Evolutionary conservation across 2,113 vertebrate genomes (phyloP).

Genomic region (Danio rerio): DNA sequence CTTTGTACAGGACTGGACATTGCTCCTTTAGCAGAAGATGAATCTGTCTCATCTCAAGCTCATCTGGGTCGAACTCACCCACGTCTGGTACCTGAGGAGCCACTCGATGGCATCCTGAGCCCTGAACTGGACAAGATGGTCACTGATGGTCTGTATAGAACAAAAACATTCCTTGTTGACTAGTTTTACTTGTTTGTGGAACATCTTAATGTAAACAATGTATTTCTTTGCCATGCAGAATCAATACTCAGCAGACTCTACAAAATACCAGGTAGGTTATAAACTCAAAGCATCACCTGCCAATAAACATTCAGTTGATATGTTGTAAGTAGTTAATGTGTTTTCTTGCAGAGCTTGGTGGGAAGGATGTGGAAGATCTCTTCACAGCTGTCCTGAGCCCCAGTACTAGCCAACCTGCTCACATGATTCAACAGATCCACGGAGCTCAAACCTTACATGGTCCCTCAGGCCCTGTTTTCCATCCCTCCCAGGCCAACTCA

Average conservation of each 20-base stretch:
- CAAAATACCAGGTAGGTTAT: constrained; percentile 94
- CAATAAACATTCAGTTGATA: not conserved
- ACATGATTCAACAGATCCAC: constrained; percentile 80
- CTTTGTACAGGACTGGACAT: constrained; percentile 82
- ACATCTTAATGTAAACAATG: constrained; percentile 25
- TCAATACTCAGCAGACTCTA: constrained; percentile 96
- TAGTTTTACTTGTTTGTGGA: not conserved
- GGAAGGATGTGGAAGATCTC: constrained; percentile 96
- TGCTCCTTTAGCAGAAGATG: constrained; percentile 81
- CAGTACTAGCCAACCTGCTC: constrained; percentile 80
- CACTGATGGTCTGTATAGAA: constrained; percentile 88
- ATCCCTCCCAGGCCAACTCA: constrained; percentile 81
- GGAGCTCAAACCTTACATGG: constrained; percentile 66
- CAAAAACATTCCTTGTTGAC: not conserved
- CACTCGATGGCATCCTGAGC: constrained; percentile 93
- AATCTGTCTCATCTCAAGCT: constrained; percentile 77
- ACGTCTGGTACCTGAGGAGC: constrained; percentile 87
- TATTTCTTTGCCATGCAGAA: constrained; percentile 74
- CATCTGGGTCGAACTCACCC: constrained; percentile 78
- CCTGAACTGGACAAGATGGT: constrained; percentile 99
- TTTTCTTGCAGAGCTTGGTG: constrained; percentile 85
- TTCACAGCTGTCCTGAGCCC: constrained; percentile 96
- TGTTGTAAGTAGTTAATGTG: not conserved
- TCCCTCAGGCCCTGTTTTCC: constrained; percentile 72
- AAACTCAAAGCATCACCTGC: not conserved